Base-by-base conservation (phyloP, 2,113 vertebrate species). In the Tretioscincus oriximinensis region DNA sequence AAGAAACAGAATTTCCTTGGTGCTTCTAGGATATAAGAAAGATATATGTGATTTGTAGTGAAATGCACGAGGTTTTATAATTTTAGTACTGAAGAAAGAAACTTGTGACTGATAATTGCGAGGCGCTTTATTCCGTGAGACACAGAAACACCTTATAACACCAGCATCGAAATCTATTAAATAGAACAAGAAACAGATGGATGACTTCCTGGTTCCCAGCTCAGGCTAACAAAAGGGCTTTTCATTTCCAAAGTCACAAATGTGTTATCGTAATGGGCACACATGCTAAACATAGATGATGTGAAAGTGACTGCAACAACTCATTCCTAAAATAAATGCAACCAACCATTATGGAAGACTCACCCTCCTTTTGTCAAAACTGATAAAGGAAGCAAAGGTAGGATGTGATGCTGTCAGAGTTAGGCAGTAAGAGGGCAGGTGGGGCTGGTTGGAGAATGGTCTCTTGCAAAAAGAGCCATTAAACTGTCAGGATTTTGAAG, bases 311-410 rank as follows among this genome's bases (percentile, higher is more conserved):
- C 78, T 41, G 16, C 47, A 1, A 54, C 0, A 86, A 21, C 1
- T 5, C 49, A 51, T 51, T 41, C 28, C 45, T 65, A 84, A 80
- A 84, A 86, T 29, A 74, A 81, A 80, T 0, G 77, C 81, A 84
- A 64, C 77, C 54, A 71, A 2, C 29, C 73, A 77, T 5, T 68
- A 80, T 14, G 54, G 86, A 11, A 0, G 20, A 72, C n/a, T n/a
- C 45, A 70, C 72, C 77, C 76, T 66, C 78, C 77, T 80, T 85
- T 86, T 63, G 78, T 68, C 0, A 51, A 67, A 80, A 6, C 0
- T n/a, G 86, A 86, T 85, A 80, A 90, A 82, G 73, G 60, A 16
- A 54, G 22, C 24, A 49, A 7, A 9, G 35, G 7, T 22, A n/a
- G 51, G 78, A 78, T 24, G 73, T 49, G 86, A 67, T 80, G 41